These are phyloP conservation scores for Hololepta plana DNA, from an alignment of 2,888 invertebrate genomes.

Conservation along the genomic window DNA sequence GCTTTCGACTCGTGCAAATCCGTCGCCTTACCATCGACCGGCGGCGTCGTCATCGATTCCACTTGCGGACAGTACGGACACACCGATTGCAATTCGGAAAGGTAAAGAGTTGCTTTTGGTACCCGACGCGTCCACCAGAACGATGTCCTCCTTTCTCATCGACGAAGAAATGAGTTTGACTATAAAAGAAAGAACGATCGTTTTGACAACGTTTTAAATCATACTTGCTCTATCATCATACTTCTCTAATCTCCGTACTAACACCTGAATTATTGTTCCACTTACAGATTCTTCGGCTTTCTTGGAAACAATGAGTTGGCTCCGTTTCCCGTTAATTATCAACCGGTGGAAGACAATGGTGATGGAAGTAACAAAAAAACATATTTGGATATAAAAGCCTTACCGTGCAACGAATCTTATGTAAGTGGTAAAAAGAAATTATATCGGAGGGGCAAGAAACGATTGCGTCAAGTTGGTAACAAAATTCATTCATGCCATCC, in stretches of 20 bases:
- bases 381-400: no score
- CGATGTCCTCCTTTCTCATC: no score
- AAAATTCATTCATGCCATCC: no score
- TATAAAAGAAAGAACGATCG: slow-evolving; percentile 2
- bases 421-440: slow-evolving; percentile 22
- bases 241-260: no score
- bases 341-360: slow-evolving; percentile 23
- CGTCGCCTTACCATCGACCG: slow-evolving; percentile 59
- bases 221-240: no score
- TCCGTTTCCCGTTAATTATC: slow-evolving; percentile 46
- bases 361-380: no score
- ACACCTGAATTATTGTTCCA: slow-evolving; percentile 3
- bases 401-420: slow-evolving; percentile 40
- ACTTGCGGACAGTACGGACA: slow-evolving; percentile 52
- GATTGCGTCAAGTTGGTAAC: no score
- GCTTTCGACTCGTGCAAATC: slow-evolving; percentile 63
- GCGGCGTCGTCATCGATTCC: slow-evolving; percentile 55
- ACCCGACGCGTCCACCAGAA: no score
- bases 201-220: no score
- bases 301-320: slow-evolving; percentile 37
- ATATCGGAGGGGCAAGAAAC: no score
- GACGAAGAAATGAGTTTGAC: slow-evolving; percentile 2
- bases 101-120: slow-evolving; percentile 20
- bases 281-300: slow-evolving; percentile 43
- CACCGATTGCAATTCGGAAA: slow-evolving; percentile 42